phyloP scores from a whole-genome alignment of 2,888 invertebrate genomes.

The Apamea crenata region DNA sequence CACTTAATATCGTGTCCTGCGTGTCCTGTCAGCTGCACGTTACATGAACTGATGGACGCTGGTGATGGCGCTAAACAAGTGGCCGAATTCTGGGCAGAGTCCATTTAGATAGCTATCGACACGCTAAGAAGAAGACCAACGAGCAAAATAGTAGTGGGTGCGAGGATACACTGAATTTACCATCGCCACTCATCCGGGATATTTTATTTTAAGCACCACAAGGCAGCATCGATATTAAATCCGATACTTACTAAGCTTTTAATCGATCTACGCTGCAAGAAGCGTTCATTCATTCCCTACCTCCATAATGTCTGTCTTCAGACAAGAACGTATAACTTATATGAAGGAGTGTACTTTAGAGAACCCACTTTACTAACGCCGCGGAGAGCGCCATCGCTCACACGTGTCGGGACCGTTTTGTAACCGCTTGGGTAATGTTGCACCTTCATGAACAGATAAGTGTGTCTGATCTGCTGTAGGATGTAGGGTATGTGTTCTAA shows the following conservation, averaged over 20 bases:
- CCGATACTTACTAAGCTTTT: constrained; percentile 6
- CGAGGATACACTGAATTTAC: background rate
- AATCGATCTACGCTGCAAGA: background rate
- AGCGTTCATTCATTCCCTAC: constrained; percentile 1
- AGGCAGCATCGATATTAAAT: background rate
- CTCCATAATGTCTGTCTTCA: background rate
- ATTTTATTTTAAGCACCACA: background rate
- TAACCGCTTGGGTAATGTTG: constrained; percentile 54
- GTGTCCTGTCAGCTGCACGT: too few relatives aligned
- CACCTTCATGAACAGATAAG: constrained; percentile 42
- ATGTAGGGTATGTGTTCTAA: constrained; percentile 5
- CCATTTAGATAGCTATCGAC: too few relatives aligned
- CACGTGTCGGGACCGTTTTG: constrained; percentile 41
- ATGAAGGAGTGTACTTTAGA: constrained; percentile 27
- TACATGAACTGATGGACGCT: too few relatives aligned
- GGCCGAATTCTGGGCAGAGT: too few relatives aligned
- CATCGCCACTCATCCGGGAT: background rate
- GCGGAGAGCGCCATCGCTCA: constrained; percentile 52
- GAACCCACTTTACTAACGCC: constrained; percentile 13
- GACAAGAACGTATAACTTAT: constrained; percentile 25
- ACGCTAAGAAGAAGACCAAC: too few relatives aligned
- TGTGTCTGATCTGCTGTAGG: constrained; percentile 27
- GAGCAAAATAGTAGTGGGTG: background rate
- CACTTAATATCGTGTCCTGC: too few relatives aligned
- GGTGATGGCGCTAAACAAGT: too few relatives aligned